phyloP scores from a whole-genome alignment of 2,797 vertebrate genomes.

The Sitta carolinensis region DNA sequence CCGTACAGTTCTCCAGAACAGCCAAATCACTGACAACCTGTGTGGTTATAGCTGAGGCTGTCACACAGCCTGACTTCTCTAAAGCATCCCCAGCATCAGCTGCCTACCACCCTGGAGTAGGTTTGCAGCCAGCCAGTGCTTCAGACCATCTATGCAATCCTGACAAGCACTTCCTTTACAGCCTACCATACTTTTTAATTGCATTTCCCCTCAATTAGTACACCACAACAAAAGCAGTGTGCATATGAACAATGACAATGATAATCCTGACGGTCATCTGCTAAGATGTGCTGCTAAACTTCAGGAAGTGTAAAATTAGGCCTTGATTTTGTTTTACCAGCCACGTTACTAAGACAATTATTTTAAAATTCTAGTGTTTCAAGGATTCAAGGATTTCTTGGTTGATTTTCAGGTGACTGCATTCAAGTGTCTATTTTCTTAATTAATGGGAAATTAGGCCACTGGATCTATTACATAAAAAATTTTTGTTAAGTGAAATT shows the following conservation, averaged over 20 bases:
- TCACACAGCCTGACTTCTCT: not conserved
- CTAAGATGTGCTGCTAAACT: not conserved
- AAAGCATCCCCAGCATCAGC: not conserved
- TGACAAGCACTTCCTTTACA: not conserved
- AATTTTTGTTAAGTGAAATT: slow-evolving; percentile 30
- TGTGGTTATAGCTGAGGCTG: not conserved
- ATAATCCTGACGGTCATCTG: not conserved
- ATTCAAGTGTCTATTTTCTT: slow-evolving; percentile 33
- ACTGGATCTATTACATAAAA: slow-evolving; percentile 48
- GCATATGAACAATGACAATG: not conserved
- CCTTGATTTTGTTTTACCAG: not conserved
- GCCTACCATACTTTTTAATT: not conserved
- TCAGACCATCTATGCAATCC: not conserved
- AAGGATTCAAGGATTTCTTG: too few relatives aligned
- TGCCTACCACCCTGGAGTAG: slow-evolving; percentile 30
- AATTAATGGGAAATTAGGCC: slow-evolving; percentile 51
- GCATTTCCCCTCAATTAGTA: not conserved
- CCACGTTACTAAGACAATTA: not conserved
- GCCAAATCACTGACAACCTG: not conserved
- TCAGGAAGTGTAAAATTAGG: not conserved
- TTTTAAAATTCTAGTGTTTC: not conserved
- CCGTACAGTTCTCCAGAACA: not conserved
- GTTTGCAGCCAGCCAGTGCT: slow-evolving; percentile 3
- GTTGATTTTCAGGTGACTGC: slow-evolving; percentile 27
- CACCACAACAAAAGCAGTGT: not conserved